phyloP scores from a whole-genome alignment of 2,113 vertebrate genomes.

The Ictidomys tridecemlineatus region DNA sequence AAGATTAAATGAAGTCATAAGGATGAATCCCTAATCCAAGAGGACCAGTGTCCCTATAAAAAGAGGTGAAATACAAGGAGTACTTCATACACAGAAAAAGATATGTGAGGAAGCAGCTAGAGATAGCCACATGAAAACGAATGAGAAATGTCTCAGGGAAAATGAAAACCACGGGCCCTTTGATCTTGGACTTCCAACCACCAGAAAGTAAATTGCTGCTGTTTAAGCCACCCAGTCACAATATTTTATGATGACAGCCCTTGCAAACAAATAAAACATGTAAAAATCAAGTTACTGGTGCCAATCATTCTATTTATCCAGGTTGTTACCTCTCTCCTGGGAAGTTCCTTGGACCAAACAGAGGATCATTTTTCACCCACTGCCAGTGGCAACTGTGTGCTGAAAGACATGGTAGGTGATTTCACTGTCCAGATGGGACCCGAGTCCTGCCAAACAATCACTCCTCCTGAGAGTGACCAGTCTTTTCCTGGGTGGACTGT shows the following conservation, averaged over 20 bases:
- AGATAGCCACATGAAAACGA: not conserved
- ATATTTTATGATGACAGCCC: not conserved
- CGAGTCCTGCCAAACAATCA: not conserved
- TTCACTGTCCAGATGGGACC: not conserved
- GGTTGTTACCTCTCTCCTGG: not conserved
- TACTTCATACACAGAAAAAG: not conserved
- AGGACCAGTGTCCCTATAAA: not conserved
- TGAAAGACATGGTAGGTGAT: not conserved
- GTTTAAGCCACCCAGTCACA: not conserved
- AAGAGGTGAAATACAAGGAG: not conserved
- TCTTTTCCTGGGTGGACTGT: not conserved
- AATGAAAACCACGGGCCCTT: not conserved
- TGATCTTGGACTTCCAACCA: not conserved
- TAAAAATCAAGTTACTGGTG: not conserved
- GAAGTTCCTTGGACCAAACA: not conserved
- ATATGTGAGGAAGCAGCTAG: not conserved
- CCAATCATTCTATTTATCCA: not conserved
- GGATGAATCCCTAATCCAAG: not conserved
- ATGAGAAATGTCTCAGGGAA: not conserved
- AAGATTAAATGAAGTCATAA: not conserved
- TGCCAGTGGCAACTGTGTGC: not conserved
- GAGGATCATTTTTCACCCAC: not conserved
- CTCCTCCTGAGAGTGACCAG: not conserved
- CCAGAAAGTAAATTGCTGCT: not conserved
- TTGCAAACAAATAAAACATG: not conserved